A percentile compares a stretch with the other conserved stretches of the same genome.
phyloP scores from a whole-genome alignment of 2,888 invertebrate genomes.

The Lasius fuliginosus region DNA sequence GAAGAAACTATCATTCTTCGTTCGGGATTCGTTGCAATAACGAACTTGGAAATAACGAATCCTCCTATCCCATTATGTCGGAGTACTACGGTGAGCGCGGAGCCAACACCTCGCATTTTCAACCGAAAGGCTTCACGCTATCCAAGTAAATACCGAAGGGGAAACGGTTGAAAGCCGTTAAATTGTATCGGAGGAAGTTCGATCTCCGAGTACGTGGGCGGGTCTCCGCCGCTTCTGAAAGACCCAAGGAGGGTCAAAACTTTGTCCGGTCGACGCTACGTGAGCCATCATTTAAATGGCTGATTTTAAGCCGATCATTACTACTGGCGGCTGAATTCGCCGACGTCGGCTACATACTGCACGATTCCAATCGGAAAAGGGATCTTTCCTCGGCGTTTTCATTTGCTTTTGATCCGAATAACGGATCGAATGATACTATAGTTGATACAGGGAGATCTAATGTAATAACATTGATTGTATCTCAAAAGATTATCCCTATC shows the following conservation, averaged over 20 bases:
- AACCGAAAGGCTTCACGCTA: constrained; percentile 48
- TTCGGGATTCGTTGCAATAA: constrained; percentile 62
- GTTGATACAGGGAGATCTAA: background rate
- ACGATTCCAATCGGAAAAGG: constrained; percentile 31
- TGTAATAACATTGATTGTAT: background rate
- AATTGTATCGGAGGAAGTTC: constrained; percentile 80
- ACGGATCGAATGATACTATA: background rate
- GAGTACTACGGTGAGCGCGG: constrained; percentile 44
- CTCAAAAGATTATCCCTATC: background rate
- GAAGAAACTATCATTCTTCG: constrained; percentile 46
- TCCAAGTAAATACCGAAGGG: constrained; percentile 73
- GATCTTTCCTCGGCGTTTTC: constrained; percentile 34
- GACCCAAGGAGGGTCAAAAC: constrained; percentile 72
- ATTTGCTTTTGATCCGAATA: constrained; percentile 16
- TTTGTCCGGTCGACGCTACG: constrained; percentile 77
- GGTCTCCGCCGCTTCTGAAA: constrained; percentile 28
- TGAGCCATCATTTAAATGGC: constrained; percentile 83
- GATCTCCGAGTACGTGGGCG: constrained; percentile 62
- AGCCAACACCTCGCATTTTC: constrained; percentile 58
- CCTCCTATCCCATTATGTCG: constrained; percentile 65
- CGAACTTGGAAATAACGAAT: constrained; percentile 52
- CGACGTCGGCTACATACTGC: constrained; percentile 27
- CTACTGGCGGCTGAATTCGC: constrained; percentile 57
- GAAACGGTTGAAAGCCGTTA: constrained; percentile 76
- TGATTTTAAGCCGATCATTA: constrained; percentile 78